Base-by-base conservation (phyloP, 1,140 invertebrate genomes). In the Macrotrachela quadricornifera region DNA sequence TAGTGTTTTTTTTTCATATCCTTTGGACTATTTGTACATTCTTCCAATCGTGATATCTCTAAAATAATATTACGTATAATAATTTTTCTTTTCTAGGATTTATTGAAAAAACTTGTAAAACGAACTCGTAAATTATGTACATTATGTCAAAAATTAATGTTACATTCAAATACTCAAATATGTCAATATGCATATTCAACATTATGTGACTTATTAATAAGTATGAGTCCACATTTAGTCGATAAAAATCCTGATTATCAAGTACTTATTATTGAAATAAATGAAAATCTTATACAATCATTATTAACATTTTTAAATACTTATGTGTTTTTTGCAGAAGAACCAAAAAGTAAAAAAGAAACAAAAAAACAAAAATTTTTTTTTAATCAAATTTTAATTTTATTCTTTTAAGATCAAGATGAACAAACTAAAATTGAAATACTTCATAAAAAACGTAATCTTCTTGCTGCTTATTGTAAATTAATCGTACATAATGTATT, bases 401-500 rank as follows among this genome's bases (percentile, higher is more conserved):
- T n/a, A n/a, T n/a, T n/a, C n/a, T n/a, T n/a, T 46, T 61, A 72
- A 76, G 90, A 94, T 71, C 88, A 95, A 65, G 86, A 91, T 70
- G 78, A 78, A 30, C 21, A 30, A 8, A 8, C 21, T 0, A 81
- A 81, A 60, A 95, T 96, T 61, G 88, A 95, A 73, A 83, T 90
- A 63, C 70, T 96, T 17, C 90, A 95, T 70, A 95, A 94, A 69
- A 76, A 85, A 55, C 75, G 92, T 59, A 95, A 91, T 64, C 88
- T 94, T 64, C 72, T 97, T 46, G 86, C 91, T 1, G 83, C 85
- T 46, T 97, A 87, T 70, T 94, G 87, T 71, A 99, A 97, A 72
- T 73, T 99, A 17, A 83, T 96, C 59, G 85, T 96, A 42, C 95
- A 96, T 71, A 94, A 95, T 66, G 82, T 95, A 57, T 79, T 95